Conservation (phyloP, 2,113 vertebrate genomes). For the Carollia perspicillata region DNA sequence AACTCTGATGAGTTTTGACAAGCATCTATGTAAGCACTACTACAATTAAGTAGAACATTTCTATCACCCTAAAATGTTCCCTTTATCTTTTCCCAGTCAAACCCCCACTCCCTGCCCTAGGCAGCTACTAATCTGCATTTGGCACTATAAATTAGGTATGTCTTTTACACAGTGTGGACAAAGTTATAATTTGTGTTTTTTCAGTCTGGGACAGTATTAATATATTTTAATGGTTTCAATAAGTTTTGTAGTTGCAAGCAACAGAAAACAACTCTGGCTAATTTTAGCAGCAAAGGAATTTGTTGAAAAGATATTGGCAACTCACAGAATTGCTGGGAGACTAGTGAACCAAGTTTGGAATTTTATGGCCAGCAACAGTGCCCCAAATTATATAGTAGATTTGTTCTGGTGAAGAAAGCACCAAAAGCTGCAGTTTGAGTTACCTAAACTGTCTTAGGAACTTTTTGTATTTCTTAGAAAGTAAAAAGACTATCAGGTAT, state of each 20-base stretch:
- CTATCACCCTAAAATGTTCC: background rate
- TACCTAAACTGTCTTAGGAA: background rate
- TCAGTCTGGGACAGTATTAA: background rate
- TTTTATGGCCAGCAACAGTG: background rate
- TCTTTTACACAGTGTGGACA: background rate
- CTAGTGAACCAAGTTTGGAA: background rate
- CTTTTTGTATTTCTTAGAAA: background rate
- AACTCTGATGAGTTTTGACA: background rate
- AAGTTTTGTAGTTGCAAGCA: background rate
- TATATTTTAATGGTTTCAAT: background rate
- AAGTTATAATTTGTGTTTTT: background rate
- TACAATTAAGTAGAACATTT: constrained; percentile 11
- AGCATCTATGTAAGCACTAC: background rate
- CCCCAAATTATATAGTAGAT: background rate
- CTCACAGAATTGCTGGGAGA: background rate
- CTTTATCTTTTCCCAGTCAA: background rate
- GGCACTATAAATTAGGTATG: background rate
- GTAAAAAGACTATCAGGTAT: background rate
- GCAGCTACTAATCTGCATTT: background rate
- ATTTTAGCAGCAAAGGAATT: background rate
- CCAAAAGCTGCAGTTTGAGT: background rate
- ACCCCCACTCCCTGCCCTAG: background rate
- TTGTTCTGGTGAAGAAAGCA: background rate
- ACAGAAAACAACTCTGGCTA: background rate
- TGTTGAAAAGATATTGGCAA: background rate